Evolutionary conservation across 2,888 invertebrate genomes (phyloP), one percentile per base, ranked within the genome.

Genomic region (Synergus itoensis): DNA sequence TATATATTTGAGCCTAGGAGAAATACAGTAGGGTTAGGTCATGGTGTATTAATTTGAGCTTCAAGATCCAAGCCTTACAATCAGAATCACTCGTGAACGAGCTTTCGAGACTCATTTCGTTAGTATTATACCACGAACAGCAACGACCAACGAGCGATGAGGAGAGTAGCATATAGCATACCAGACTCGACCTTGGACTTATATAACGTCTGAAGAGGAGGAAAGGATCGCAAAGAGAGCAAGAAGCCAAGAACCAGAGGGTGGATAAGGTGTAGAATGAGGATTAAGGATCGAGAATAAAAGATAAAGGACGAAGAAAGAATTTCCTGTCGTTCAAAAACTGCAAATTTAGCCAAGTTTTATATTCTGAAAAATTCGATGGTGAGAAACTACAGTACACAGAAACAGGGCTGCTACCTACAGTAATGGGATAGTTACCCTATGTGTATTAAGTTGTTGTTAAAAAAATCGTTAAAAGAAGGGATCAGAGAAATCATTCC

Each of bases 111-210:
- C 67, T 45, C 45, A 43, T 67, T 67, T 43, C 21, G 67, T 45
- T 41, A 16, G 21, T 67, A 67, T 67, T 67, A 21, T 67, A 67
- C 43, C 67, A 28, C 67, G 45, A 21, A 43, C 43, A 28, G 45
- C 43, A 67, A 18, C 41, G n/a, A 67, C 18, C 43, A 45, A 43
- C 41, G 11, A 43, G 67, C 21, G 43, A 43, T 67, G 67, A 67
- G 18, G 21, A 67, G 67, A 11, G 12, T 18, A 67, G 21, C 36
- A 36, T 7, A 36, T 36, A 36, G 36, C 45, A 67, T 67, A 67
- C 45, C 67, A 12, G 7, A 18, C 43, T 41, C 43, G 45, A 45
- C 67, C 67, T 67, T 67, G 67, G 67, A 67, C 67, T 67, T 67
- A 67, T 45, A 67, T 67, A 67, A 67, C 67, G 67, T 67, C 43